Evolutionary conservation across 1,140 invertebrate genomes (phyloP).

Genomic region (Drosophila mayri): DNA sequence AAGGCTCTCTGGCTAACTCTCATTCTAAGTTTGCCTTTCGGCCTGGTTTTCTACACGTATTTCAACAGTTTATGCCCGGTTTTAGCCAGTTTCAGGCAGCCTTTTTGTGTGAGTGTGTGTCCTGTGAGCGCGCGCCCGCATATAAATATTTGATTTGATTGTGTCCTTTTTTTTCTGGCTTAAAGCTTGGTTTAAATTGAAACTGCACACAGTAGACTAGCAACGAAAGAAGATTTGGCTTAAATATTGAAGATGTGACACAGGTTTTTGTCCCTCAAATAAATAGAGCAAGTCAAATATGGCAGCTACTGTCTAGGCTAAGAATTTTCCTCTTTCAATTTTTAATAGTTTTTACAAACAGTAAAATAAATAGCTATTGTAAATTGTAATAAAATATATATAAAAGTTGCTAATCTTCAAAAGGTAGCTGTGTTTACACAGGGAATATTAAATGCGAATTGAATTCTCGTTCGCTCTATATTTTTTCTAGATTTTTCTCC

Average conservation of each 20-base stretch:
- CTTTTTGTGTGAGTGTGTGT: slow-evolving; percentile 32
- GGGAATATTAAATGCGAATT: slow-evolving; percentile 20
- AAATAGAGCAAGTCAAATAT: slow-evolving; percentile 8
- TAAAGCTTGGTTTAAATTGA: slow-evolving; percentile 47
- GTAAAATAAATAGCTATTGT: slow-evolving; percentile 10
- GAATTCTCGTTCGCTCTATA: slow-evolving; percentile 1
- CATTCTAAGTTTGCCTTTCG: slow-evolving; percentile 30
- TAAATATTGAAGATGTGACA: slow-evolving; percentile 7
- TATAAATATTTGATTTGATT: slow-evolving; percentile 81
- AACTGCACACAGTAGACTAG: slow-evolving; percentile 33
- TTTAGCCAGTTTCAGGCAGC: slow-evolving; percentile 50
- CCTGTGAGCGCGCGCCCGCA: slow-evolving; percentile 56
- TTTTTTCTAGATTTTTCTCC: slow-evolving; percentile 22
- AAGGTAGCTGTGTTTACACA: slow-evolving; percentile 1
- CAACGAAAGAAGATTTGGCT: not conserved
- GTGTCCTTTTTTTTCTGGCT: slow-evolving; percentile 44
- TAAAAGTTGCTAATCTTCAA: not conserved
- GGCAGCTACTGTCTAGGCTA: not conserved
- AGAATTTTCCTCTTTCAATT: not conserved
- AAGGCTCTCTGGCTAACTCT: slow-evolving; percentile 4
- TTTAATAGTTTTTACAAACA: not conserved
- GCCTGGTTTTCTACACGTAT: slow-evolving; percentile 17
- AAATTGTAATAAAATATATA: slow-evolving; percentile 5
- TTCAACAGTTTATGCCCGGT: slow-evolving; percentile 33
- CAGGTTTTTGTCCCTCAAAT: not conserved